Base-by-base conservation (phyloP, 2,113 vertebrate genomes). In the Pimephales promelas region DNA sequence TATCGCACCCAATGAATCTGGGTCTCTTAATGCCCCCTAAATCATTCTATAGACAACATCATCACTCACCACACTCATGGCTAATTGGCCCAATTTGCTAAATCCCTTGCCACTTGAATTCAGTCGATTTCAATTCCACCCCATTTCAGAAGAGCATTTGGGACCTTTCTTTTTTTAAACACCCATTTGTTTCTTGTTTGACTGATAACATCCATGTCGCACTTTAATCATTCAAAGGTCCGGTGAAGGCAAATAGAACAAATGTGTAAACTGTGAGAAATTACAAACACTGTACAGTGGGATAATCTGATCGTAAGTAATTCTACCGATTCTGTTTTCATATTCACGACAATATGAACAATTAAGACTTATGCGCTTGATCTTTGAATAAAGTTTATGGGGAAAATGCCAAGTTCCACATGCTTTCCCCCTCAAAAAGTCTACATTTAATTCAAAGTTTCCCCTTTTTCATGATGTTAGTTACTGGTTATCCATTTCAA, bases 81-180 rank as follows among this genome's bases (percentile, higher is more conserved):
- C 87, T 88, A 88, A 88, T 88, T 88, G 87, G 83, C 82, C 81
- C 87, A 88, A 88, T 88, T 88, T 88, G 86, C 83, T 83, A 87
- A 88, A 88, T 88, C 82, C 87, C 79, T 85, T 81, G 84, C 77
- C 83, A 83, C 87, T 85, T 83, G 83, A 76, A 82, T 79, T 85
- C 85, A 87, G 85, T 88, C 87, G 86, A 87, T 88, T 88, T 83
- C 80, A 87, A 87, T 87, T 87, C 82, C 84, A 88, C 75, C 84
- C 54, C 84, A 83, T 85, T 85, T 83, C 81, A 40, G 77, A 81
- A 79, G 77, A 81, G 72, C 86, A 78, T 77, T 75, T 72, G 61
- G 84, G 61, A 61, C 72, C 76, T 85, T 76, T 85, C 57, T 83
- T 85, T 87, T 74, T 80, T 82, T 74, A 52, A 80, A 71, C 57